Conservation (phyloP, 2,888 invertebrate species). For the Andricus quercusramuli region DNA sequence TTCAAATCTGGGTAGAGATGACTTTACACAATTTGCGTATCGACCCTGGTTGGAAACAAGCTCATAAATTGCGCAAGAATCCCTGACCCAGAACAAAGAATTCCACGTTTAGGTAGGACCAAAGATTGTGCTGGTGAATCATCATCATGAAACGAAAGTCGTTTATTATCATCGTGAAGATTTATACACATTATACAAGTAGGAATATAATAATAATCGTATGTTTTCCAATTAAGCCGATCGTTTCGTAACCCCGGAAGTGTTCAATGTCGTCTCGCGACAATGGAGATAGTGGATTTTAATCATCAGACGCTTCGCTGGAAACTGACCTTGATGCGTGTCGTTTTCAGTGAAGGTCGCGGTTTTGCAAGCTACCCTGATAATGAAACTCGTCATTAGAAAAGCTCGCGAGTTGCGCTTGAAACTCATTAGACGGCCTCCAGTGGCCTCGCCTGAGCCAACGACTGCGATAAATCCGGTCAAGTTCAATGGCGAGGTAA, state of each 20-base stretch:
- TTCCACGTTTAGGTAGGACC: slow-evolving; percentile 15
- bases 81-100: slow-evolving; percentile 31
- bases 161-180: not conserved
- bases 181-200: not conserved
- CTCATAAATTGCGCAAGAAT: slow-evolving; percentile 24
- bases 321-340: slow-evolving; percentile 20
- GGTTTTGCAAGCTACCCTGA: slow-evolving; percentile 1
- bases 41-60: not conserved
- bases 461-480: slow-evolving; percentile 53
- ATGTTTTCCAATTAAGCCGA: slow-evolving; percentile 15
- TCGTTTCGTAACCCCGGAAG: slow-evolving; percentile 15
- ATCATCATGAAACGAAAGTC: not conserved
- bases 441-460: slow-evolving; percentile 37
- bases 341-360: slow-evolving; percentile 24
- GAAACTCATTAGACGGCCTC: slow-evolving; percentile 54
- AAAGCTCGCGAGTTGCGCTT: slow-evolving; percentile 12
- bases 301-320: slow-evolving; percentile 14
- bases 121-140: slow-evolving; percentile 1
- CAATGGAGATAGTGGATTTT: slow-evolving; percentile 12
- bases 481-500: slow-evolving; percentile 53
- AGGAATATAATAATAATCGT: slow-evolving; percentile 11
- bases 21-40: no score
- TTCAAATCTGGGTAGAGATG: no score
- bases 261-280: slow-evolving; percentile 3
- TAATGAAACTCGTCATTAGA: slow-evolving; percentile 30